phyloP scores from a whole-genome alignment of 2,113 vertebrate species.

The Hippocampus comes region DNA sequence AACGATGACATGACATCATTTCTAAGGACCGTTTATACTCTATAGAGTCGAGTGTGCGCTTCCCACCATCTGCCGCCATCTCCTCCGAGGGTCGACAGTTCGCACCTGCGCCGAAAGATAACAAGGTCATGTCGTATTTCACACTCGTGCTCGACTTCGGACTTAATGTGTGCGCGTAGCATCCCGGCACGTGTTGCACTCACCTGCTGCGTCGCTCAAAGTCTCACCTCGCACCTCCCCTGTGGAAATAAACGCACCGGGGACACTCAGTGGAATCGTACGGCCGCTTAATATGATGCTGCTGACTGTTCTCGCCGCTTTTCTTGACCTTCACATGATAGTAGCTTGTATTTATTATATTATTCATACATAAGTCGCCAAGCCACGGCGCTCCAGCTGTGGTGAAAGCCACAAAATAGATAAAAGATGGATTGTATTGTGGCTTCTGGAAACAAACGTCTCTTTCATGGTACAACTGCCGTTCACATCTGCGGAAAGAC shows the following conservation, averaged over 20 bases:
- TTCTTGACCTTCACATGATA: too few relatives aligned
- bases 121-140: background rate
- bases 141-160: background rate
- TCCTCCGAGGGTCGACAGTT: background rate
- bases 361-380: too few relatives aligned
- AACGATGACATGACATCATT: background rate
- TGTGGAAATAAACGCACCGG: background rate
- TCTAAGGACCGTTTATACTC: background rate
- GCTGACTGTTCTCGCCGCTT: too few relatives aligned
- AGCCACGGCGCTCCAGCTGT: too few relatives aligned
- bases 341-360: too few relatives aligned
- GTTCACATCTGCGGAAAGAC: too few relatives aligned
- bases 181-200: constrained; percentile 1
- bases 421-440: too few relatives aligned
- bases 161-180: background rate
- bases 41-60: background rate
- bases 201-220: background rate
- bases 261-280: background rate
- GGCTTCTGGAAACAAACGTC: too few relatives aligned
- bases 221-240: background rate
- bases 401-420: too few relatives aligned
- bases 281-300: too few relatives aligned
- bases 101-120: background rate
- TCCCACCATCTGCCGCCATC: constrained; percentile 1
- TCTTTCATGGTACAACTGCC: too few relatives aligned